These are phyloP conservation scores for Drosophila cardini DNA, from an alignment of 1,140 invertebrate genomes.

Conservation along the genomic window DNA sequence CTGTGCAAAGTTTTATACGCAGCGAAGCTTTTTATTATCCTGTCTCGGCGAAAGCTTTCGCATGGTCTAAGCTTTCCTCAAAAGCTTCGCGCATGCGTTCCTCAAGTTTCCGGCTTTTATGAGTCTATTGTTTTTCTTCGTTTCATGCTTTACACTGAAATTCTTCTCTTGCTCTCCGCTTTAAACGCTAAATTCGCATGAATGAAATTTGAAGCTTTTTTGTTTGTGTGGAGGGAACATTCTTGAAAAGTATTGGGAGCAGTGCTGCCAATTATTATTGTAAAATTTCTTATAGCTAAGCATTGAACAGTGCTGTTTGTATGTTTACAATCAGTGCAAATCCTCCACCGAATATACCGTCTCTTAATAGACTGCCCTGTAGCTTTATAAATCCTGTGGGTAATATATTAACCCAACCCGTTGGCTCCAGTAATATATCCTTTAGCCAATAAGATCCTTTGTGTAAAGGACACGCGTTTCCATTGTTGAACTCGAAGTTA, in stretches of 20 bases:
- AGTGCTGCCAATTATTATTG: no score
- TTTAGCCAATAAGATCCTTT: slow-evolving; percentile 45
- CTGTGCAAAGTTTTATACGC: slow-evolving; percentile 61
- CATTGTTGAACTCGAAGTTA: slow-evolving; percentile 35
- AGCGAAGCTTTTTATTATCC: slow-evolving; percentile 72
- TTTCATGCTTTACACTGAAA: slow-evolving; percentile 29
- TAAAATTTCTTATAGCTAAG: no score
- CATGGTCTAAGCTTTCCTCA: slow-evolving; percentile 16
- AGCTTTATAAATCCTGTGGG: slow-evolving; percentile 40
- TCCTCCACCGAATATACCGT: slow-evolving; percentile 6
- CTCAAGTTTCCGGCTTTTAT: slow-evolving; percentile 63
- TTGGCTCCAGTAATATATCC: slow-evolving; percentile 31
- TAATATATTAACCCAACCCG: slow-evolving; percentile 32
- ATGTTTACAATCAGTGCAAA: slow-evolving; percentile 20
- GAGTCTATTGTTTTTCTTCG: slow-evolving; percentile 58
- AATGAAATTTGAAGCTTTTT: slow-evolving; percentile 9
- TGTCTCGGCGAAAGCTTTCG: slow-evolving; percentile 40
- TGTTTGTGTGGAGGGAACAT: not conserved
- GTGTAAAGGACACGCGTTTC: slow-evolving; percentile 23
- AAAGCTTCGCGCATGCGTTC: slow-evolving; percentile 58
- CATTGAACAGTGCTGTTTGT: not conserved
- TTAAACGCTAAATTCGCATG: slow-evolving; percentile 59
- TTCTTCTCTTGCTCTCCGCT: slow-evolving; percentile 43
- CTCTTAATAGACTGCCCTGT: not conserved
- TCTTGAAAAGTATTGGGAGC: no score